A percentile compares a stretch with the other conserved stretches of the same genome.
These are phyloP conservation scores for Parasteatoda lunata DNA, from an alignment of 2,888 invertebrate species.

Conservation along the genomic window DNA sequence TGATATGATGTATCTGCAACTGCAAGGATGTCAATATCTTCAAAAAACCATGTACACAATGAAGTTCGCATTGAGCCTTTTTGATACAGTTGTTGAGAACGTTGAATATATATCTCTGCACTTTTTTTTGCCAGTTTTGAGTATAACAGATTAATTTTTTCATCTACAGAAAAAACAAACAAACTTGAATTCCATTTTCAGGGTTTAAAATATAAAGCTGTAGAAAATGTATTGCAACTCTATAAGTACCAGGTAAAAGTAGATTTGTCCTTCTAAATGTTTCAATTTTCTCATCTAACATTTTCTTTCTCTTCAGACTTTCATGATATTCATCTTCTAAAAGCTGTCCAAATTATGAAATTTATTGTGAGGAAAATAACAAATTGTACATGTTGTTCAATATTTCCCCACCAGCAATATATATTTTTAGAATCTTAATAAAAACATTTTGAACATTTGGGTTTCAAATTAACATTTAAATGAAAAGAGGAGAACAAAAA, in stretches of 20 bases:
- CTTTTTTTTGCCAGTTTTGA: constrained; percentile 90
- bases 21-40: constrained; percentile 82
- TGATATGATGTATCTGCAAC: constrained; percentile 91
- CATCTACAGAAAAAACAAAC: constrained; percentile 71
- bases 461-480: too few species aligned
- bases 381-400: too few species aligned
- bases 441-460: too few species aligned
- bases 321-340: constrained; percentile 96
- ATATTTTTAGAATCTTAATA: too few species aligned
- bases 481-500: too few species aligned
- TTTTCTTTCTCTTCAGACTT: constrained; percentile 88
- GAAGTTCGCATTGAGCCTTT: constrained; percentile 81
- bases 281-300: constrained; percentile 89
- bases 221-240: background rate
- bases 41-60: constrained; percentile 90
- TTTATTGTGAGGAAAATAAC: too few species aligned
- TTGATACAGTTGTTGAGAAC: constrained; percentile 84
- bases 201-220: background rate
- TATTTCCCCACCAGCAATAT: too few species aligned
- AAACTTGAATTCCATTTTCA: background rate
- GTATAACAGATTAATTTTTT: constrained; percentile 85
- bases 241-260: constrained; percentile 80
- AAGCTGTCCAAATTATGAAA: constrained; percentile 75
- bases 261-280: constrained; percentile 88
- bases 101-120: constrained; percentile 95